Percentiles rank a stretch among this genome's conserved stretches.
phyloP scores from a whole-genome alignment of 2,888 invertebrate species.

The Lampropteryx suffumata region DNA sequence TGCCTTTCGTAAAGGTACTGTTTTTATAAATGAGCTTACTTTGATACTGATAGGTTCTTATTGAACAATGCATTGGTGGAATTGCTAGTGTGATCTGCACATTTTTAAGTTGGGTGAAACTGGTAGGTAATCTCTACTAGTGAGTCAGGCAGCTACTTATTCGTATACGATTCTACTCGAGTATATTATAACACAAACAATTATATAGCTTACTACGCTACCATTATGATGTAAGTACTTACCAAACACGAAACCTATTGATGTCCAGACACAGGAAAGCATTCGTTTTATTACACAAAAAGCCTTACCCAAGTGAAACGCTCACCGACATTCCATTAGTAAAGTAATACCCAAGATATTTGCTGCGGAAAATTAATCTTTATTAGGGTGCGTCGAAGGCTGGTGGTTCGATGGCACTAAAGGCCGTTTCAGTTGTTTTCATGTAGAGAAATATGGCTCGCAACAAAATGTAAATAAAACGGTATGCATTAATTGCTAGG shows the following conservation, averaged over 20 bases:
- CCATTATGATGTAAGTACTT: too few species aligned
- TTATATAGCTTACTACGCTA: too few species aligned
- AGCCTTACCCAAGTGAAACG: conserved; percentile 64
- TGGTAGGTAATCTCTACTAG: too few species aligned
- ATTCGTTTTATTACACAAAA: conserved; percentile 69
- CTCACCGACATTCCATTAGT: conserved; percentile 38
- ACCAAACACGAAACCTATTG: conserved; percentile 38
- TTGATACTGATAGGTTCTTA: background rate
- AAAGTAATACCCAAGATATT: conserved; percentile 33
- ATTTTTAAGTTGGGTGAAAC: background rate
- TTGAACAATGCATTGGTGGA: background rate
- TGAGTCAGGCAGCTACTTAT: too few species aligned
- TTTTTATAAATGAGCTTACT: background rate
- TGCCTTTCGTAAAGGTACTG: background rate
- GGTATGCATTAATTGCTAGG: conserved; percentile 69
- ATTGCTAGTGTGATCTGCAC: background rate
- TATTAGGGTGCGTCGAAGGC: conserved; percentile 31
- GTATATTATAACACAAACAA: too few species aligned
- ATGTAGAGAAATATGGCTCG: conserved; percentile 33
- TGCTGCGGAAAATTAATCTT: conserved; percentile 40
- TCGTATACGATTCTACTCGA: too few species aligned
- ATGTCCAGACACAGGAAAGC: conserved; percentile 63
- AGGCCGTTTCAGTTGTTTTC: conserved; percentile 37
- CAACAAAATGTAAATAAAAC: conserved; percentile 66
- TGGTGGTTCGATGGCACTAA: conserved; percentile 32